phyloP scores from a whole-genome alignment of 2,113 vertebrate genomes.

The Coracopsis vasa region DNA sequence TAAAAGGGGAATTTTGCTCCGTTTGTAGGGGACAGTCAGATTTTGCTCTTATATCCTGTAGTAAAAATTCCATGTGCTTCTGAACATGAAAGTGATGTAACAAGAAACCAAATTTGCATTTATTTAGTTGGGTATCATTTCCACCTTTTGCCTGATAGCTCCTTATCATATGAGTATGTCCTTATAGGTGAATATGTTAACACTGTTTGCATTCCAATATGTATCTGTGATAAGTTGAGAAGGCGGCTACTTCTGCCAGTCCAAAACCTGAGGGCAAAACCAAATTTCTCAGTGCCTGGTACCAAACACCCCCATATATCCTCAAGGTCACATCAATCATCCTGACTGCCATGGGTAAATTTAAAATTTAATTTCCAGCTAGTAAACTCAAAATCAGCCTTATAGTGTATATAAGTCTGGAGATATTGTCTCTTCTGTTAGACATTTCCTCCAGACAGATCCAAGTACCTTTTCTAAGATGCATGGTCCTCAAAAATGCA shows the following conservation, averaged over 20 bases:
- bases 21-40: not conserved
- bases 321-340: not conserved
- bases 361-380: not conserved
- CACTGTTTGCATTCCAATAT: not conserved
- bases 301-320: not conserved
- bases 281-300: not conserved
- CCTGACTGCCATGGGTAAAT: not conserved
- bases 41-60: not conserved
- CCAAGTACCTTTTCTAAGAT: not conserved
- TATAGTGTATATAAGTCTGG: not conserved
- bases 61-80: not conserved
- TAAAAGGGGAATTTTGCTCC: not conserved
- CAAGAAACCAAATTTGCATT: not conserved
- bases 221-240: not conserved
- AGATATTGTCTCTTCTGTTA: not conserved
- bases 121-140: not conserved
- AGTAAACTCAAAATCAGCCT: not conserved
- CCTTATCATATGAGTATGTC: not conserved
- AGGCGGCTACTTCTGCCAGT: not conserved
- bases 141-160: not conserved
- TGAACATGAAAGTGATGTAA: not conserved
- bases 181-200: not conserved
- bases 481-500: not conserved
- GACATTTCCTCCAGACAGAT: not conserved
- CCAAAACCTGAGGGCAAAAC: not conserved